Conservation (phyloP, 2,113 vertebrate species). For the Boleophthalmus pectinirostris region DNA sequence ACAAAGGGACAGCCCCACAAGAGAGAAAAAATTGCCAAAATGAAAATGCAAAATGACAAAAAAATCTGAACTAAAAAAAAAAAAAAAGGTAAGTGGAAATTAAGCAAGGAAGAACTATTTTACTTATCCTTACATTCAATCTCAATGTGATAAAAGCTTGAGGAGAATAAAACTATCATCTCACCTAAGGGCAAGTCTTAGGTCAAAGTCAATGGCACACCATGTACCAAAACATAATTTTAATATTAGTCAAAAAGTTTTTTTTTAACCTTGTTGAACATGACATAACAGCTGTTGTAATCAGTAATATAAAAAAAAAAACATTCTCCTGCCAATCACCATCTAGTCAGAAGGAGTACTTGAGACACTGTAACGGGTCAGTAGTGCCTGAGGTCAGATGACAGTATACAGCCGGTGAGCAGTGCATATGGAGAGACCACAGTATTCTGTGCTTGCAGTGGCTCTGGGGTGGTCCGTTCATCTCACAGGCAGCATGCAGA, state of each 20-base stretch:
- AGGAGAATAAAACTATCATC: slow-evolving; percentile 54
- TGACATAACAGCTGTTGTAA: not conserved
- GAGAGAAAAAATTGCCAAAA: not conserved
- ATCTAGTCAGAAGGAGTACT: slow-evolving; percentile 16
- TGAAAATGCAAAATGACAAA: slow-evolving; percentile 15
- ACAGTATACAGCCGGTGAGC: slow-evolving; percentile 47
- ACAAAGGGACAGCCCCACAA: not conserved
- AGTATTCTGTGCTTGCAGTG: slow-evolving; percentile 69
- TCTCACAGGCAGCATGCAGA: slow-evolving; percentile 59
- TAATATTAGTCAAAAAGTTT: not conserved
- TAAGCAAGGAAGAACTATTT: slow-evolving; percentile 45
- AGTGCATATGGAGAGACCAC: slow-evolving; percentile 64
- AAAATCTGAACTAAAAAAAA: not conserved
- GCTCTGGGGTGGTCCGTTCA: slow-evolving; percentile 75
- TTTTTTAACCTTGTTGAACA: too few species aligned
- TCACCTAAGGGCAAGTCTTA: not conserved
- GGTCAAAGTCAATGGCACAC: slow-evolving; percentile 15
- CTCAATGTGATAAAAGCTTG: slow-evolving; percentile 19
- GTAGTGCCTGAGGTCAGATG: slow-evolving; percentile 64
- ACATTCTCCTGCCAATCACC: not conserved
- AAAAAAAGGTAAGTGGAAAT: too few species aligned
- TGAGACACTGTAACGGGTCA: slow-evolving; percentile 50
- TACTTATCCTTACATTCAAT: slow-evolving; percentile 26
- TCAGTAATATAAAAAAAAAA: not conserved
- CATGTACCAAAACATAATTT: not conserved